phyloP scores from a whole-genome alignment of 2,113 vertebrate genomes.

The Sialia sialis region DNA sequence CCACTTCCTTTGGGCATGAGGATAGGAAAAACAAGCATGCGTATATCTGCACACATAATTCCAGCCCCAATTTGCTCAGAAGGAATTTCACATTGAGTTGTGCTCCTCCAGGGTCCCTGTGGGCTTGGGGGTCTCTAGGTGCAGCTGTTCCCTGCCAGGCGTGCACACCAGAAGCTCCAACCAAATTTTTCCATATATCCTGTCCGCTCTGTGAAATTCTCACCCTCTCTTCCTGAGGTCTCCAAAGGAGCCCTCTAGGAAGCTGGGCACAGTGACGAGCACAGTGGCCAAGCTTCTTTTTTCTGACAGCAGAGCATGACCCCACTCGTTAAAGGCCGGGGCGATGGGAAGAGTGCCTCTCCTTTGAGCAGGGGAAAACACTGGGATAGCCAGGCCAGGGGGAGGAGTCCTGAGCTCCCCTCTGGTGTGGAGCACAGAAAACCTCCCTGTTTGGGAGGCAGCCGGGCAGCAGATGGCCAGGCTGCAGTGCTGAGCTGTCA shows the following conservation, averaged over 20 bases:
- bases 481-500: not conserved
- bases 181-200: not conserved
- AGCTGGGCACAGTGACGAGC: not conserved
- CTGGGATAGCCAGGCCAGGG: not conserved
- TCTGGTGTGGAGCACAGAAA: not conserved
- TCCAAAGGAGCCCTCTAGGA: not conserved
- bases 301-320: not conserved
- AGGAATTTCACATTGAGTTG: not conserved
- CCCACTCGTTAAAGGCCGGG: rapidly evolving
- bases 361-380: not conserved
- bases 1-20: not conserved
- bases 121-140: not conserved
- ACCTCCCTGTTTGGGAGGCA: not conserved
- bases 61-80: not conserved
- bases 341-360: not conserved
- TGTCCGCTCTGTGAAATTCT: not conserved
- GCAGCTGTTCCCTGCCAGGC: not conserved
- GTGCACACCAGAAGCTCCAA: rapidly evolving
- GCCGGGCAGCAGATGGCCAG: constrained; percentile 41
- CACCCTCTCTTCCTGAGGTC: not conserved
- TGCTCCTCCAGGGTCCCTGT: not conserved
- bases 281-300: not conserved
- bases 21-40: not conserved
- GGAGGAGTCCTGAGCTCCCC: constrained; percentile 3
- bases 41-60: not conserved